These are phyloP conservation scores for Marmota monax DNA, from an alignment of 2,113 vertebrate genomes.

Conservation along the genomic window DNA sequence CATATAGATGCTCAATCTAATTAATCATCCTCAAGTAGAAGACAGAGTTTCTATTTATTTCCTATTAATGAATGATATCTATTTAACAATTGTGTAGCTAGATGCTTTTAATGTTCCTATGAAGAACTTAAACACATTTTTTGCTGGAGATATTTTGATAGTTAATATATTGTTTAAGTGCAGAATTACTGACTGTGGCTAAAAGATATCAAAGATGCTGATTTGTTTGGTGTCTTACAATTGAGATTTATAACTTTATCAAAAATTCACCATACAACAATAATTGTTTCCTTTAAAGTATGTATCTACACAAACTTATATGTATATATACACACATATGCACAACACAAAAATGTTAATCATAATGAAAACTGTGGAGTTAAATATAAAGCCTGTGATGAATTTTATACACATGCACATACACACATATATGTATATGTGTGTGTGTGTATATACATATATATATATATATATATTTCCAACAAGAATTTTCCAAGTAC, in stretches of 20 bases:
- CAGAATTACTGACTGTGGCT: background rate
- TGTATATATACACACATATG: background rate
- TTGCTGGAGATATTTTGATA: background rate
- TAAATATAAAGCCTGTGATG: slow-evolving; percentile 22
- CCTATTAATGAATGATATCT: background rate
- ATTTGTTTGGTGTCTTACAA: background rate
- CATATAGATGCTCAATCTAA: background rate
- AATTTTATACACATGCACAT: slow-evolving; percentile 38
- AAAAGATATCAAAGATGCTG: background rate
- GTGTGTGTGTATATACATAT: too few relatives aligned
- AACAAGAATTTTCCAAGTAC: slow-evolving; percentile 69
- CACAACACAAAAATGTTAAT: slow-evolving; percentile 43
- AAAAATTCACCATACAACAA: slow-evolving; percentile 25
- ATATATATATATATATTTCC: background rate
- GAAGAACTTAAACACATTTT: background rate
- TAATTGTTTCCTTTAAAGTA: slow-evolving; percentile 54
- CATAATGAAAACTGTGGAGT: slow-evolving; percentile 64
- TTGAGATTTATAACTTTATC: background rate
- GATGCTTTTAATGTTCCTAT: background rate
- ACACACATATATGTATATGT: too few relatives aligned
- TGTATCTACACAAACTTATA: background rate
- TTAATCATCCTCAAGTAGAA: slow-evolving; percentile 20
- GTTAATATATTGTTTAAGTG: background rate
- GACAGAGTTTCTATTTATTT: background rate
- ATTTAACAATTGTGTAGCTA: background rate